Conservation (phyloP, 2,113 vertebrate genomes). For the Nansenia antarctica region DNA sequence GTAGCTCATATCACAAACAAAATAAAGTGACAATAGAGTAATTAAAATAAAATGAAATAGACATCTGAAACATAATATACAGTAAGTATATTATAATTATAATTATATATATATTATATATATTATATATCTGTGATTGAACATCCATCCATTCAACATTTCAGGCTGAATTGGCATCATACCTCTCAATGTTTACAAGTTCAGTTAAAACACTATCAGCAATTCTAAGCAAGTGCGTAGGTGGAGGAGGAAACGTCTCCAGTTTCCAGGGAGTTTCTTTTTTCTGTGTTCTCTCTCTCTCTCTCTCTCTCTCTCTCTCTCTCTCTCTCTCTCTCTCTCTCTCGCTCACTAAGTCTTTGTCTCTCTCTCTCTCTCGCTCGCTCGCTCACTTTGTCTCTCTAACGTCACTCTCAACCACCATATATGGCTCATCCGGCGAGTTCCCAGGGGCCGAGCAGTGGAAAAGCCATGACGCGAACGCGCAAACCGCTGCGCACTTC, state of each 20-base stretch:
- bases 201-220: slow-evolving; percentile 29
- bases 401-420: slow-evolving; percentile 56
- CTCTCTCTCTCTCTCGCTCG: neutral
- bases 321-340: slow-evolving; percentile 8
- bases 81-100: too few relatives aligned
- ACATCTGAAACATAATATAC: too few relatives aligned
- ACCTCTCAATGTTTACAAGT: slow-evolving; percentile 38
- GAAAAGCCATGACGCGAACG: slow-evolving; percentile 71
- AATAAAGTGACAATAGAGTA: too few relatives aligned
- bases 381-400: neutral
- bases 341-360: too few relatives aligned
- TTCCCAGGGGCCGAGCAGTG: slow-evolving; percentile 53
- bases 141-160: too few relatives aligned
- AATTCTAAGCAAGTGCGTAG: slow-evolving; percentile 47
- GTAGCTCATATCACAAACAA: too few relatives aligned
- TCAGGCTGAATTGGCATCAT: neutral
- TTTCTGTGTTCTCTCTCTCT: neutral
- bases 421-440: slow-evolving; percentile 71
- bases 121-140: too few relatives aligned
- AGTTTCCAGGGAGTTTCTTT: slow-evolving; percentile 35
- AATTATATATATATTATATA: too few relatives aligned
- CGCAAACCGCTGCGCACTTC: slow-evolving; percentile 38
- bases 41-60: too few relatives aligned
- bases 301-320: neutral
- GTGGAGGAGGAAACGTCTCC: slow-evolving; percentile 20